Evolutionary conservation across 1,140 invertebrate genomes (phyloP).

Genomic region (Proales similis): DNA sequence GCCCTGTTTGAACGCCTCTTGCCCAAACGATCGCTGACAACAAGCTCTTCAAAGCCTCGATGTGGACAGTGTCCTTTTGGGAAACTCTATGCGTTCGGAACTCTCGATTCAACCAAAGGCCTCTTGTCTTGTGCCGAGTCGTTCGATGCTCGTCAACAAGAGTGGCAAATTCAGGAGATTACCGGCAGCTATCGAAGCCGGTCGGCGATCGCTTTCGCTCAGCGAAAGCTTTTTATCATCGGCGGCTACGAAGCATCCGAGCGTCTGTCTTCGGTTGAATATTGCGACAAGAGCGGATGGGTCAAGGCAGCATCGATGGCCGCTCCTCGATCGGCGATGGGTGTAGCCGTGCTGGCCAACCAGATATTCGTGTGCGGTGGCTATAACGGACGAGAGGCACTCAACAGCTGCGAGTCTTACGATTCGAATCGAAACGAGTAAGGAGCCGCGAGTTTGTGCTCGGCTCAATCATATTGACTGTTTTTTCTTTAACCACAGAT

Average conservation of each 20-base stretch:
- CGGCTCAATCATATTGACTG: background rate
- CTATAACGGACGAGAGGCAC: slow-evolving; percentile 43
- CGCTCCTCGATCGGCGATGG: slow-evolving; percentile 41
- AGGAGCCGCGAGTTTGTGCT: background rate
- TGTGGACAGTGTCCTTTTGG: slow-evolving; percentile 66
- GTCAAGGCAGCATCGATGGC: background rate
- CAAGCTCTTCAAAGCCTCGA: slow-evolving; percentile 65
- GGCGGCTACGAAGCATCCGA: slow-evolving; percentile 57
- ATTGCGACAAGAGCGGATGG: slow-evolving; percentile 60
- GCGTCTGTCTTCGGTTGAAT: slow-evolving; percentile 51
- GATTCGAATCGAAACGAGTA: slow-evolving; percentile 36
- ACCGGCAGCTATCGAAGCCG: slow-evolving; percentile 76
- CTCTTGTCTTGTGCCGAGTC: slow-evolving; percentile 78
- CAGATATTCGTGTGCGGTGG: slow-evolving; percentile 43
- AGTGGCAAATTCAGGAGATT: slow-evolving; percentile 70
- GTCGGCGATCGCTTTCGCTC: no score
- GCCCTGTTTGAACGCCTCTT: slow-evolving; percentile 53
- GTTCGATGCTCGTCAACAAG: slow-evolving; percentile 65
- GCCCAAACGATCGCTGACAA: slow-evolving; percentile 69
- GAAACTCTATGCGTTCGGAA: slow-evolving; percentile 79
- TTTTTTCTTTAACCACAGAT: background rate
- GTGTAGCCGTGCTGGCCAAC: slow-evolving; percentile 40
- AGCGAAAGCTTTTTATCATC: slow-evolving; percentile 54
- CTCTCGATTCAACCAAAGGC: slow-evolving; percentile 73
- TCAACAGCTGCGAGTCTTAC: slow-evolving; percentile 42